Conservation (phyloP, 2,113 vertebrate genomes). For the Oceanodroma tethys region DNA sequence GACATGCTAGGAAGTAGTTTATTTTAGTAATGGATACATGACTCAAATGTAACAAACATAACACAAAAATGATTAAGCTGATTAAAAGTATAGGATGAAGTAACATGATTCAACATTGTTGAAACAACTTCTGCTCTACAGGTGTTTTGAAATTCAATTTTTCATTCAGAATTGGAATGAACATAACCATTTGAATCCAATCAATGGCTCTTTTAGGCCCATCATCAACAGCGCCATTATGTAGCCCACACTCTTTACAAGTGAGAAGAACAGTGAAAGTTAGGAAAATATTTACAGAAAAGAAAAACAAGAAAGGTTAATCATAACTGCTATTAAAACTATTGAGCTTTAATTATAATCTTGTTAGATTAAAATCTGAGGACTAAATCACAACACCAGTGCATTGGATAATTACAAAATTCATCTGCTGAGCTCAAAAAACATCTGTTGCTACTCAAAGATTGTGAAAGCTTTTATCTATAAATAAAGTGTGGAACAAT, state of each 20-base stretch:
- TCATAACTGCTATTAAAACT: neutral
- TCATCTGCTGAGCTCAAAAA: neutral
- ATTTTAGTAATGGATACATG: neutral
- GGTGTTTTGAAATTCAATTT: neutral
- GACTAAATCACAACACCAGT: neutral
- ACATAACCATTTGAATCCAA: neutral
- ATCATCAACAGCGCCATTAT: neutral
- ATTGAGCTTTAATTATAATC: neutral
- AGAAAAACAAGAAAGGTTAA: neutral
- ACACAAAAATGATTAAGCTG: neutral
- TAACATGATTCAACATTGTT: neutral
- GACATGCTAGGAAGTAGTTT: neutral
- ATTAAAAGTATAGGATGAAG: neutral
- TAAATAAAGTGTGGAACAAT: slow-evolving; percentile 15
- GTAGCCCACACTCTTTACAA: neutral
- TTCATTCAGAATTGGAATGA: neutral
- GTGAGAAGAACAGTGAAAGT: neutral
- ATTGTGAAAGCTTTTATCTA: neutral
- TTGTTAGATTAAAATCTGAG: neutral
- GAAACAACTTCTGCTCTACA: neutral
- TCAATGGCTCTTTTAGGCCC: neutral
- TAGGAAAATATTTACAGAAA: neutral
- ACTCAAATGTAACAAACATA: neutral
- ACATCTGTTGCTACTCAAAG: neutral
- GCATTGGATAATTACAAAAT: neutral